A percentile compares a stretch with the other conserved stretches of the same genome.
Evolutionary conservation across 2,888 invertebrate species (phyloP).

Genomic region (Eretmocerus hayati): DNA sequence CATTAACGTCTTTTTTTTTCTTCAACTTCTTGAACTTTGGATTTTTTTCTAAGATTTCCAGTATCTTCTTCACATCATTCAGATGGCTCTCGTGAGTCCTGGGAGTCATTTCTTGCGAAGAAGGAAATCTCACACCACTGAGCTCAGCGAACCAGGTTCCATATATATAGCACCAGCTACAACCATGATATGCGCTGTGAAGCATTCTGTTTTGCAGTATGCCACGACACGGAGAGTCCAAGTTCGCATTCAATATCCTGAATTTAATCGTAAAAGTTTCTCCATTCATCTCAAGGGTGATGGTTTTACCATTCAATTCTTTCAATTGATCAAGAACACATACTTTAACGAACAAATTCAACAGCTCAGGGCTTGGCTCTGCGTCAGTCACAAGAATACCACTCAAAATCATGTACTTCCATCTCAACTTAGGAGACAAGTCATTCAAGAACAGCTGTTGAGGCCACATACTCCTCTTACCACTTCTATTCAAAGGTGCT

Average conservation of each 20-base stretch:
- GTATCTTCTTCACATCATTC: too few relatives aligned
- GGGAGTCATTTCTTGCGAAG: neutral
- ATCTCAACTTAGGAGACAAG: neutral
- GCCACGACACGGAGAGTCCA: neutral
- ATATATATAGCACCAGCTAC: conserved; percentile 13
- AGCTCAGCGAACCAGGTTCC: conserved; percentile 2
- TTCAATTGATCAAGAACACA: neutral
- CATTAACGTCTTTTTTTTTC: conserved; percentile 1
- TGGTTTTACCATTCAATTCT: neutral
- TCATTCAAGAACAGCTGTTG: neutral
- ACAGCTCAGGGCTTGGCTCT: neutral
- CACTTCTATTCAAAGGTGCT: neutral
- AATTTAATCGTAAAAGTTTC: conserved; percentile 8
- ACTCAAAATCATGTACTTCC: neutral
- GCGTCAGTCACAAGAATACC: neutral
- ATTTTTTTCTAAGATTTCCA: neutral
- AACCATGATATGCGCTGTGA: conserved; percentile 7
- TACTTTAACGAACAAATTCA: neutral
- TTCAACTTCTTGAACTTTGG: neutral
- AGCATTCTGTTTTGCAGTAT: conserved; percentile 13
- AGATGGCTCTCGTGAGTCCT: conserved; percentile 7
- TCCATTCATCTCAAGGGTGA: neutral
- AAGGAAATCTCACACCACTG: conserved; percentile 5
- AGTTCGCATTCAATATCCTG: neutral
- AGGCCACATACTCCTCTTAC: conserved; percentile 2